These are phyloP conservation scores for Chaetops frenatus DNA, from an alignment of 2,113 vertebrate species.

Conservation along the genomic window DNA sequence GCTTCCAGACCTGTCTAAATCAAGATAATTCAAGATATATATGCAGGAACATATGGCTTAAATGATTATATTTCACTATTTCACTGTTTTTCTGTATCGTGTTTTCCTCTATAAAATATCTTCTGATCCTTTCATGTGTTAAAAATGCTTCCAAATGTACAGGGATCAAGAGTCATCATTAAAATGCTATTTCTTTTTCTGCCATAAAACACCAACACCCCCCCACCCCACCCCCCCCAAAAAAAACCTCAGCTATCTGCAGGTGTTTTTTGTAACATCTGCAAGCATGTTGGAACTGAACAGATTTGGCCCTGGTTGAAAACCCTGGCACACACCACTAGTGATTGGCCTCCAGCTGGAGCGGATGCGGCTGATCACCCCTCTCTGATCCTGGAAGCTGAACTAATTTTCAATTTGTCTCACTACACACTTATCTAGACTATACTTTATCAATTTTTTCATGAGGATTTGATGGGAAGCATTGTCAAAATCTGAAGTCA, in stretches of 20 bases:
- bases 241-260: background rate
- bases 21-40: background rate
- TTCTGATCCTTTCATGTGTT: background rate
- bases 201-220: background rate
- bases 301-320: background rate
- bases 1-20: background rate
- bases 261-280: background rate
- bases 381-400: background rate
- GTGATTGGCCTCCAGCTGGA: background rate
- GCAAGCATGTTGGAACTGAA: background rate
- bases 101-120: background rate
- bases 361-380: background rate
- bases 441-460: background rate
- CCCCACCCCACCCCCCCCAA: too few species aligned
- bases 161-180: background rate
- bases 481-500: background rate
- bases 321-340: background rate
- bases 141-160: background rate
- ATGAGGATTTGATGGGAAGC: background rate
- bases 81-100: background rate
- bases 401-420: background rate
- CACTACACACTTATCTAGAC: background rate
- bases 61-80: background rate
- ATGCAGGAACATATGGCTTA: background rate
- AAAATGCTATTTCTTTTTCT: background rate